Evolutionary conservation across 2,113 vertebrate genomes (phyloP), one percentile per base, ranked within the genome.

Genomic region (Meleagris gallopavo): DNA sequence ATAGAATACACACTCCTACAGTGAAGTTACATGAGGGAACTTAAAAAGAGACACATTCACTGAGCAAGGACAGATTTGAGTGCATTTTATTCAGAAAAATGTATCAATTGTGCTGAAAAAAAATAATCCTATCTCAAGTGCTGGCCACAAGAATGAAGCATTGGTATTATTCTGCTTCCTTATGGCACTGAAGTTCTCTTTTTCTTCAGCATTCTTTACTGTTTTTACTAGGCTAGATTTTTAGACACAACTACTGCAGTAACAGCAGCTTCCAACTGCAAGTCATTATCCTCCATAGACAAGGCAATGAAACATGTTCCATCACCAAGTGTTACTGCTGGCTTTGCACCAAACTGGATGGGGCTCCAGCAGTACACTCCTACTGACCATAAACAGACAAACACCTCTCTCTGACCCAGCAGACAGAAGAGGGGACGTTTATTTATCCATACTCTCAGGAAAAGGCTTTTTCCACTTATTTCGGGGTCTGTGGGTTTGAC

Each of bases 351-450:
- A 48, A 61, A n/a, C 7, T 18, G 88, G 17, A 75, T 27, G 65
- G 83, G 71, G 72, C 55, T 6, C 52, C 65, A 85, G 21, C 92
- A 72, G 74, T 5, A 88, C 57, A 5, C 20, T 27, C 6, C 71
- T 24, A 22, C 10, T 32, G 48, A 2, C 21, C 1, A 0, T 2
- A 16, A 32, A 21, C 1, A 7, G 2, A 73, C 36, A 18, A 90
- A 40, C 69, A 50, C 45, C 70, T 13, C 77, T 11, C 50, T 27
- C 76, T 60, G 73, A 46, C 34, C 46, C 11, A 14, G 7, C 41
- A 67, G 60, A 25, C 6, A 4, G 5, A 30, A 10, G 14, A 60
- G 2, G 57, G 12, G 10, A 27, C 54, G 11, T 57, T 57, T 25
- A 41, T 74, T n/a, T 38, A 13, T 18, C 70, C n/a, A 7, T 1